Percentiles rank a stretch among this genome's conserved stretches.
Conservation (phyloP, 2,888 invertebrate genomes). For the Leptopterna dolabrata region DNA sequence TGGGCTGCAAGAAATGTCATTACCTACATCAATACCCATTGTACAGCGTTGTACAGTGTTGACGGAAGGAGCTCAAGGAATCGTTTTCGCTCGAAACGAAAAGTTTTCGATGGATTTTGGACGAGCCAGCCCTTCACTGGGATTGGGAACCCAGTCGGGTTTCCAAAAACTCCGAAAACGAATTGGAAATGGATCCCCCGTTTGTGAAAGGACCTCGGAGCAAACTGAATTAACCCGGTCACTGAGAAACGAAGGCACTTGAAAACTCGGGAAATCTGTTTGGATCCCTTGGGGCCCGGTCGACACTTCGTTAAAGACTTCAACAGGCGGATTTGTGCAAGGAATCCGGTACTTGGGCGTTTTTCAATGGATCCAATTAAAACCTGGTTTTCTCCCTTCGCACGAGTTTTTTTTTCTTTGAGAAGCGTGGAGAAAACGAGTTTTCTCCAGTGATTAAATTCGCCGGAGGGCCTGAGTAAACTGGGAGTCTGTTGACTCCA, state of each 20-base stretch:
- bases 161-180: too few relatives aligned
- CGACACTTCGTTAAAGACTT: conserved; percentile 23
- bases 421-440: not conserved
- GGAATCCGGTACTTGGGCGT: not conserved
- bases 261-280: not conserved
- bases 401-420: not conserved
- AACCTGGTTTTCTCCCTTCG: not conserved
- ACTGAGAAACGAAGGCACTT: not conserved
- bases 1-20: too few relatives aligned
- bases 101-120: too few relatives aligned
- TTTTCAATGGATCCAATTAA: not conserved
- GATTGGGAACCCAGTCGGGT: too few relatives aligned
- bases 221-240: not conserved
- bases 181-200: not conserved
- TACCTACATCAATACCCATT: too few relatives aligned
- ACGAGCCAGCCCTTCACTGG: too few relatives aligned
- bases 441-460: not conserved
- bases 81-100: too few relatives aligned
- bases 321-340: not conserved
- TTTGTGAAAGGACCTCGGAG: not conserved
- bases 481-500: too few relatives aligned
- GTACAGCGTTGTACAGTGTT: too few relatives aligned
- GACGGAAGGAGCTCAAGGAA: too few relatives aligned
- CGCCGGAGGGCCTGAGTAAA: too few relatives aligned
- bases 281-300: not conserved